Evolutionary conservation across 2,797 vertebrate genomes (phyloP), one percentile per base, ranked within the genome.

Genomic region (Toxotes lorentzi): DNA sequence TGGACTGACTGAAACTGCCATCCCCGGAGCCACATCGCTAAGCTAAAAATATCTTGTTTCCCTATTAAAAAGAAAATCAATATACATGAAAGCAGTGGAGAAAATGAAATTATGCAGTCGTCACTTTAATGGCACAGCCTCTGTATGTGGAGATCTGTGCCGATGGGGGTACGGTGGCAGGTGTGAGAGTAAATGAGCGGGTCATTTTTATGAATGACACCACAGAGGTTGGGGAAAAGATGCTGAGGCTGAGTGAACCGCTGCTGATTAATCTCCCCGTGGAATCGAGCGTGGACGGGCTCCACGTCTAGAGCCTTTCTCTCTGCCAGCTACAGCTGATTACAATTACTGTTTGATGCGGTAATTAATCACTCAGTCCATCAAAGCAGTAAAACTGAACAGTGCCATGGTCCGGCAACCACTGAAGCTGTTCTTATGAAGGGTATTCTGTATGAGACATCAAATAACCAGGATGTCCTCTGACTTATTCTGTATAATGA

Each of bases 121-220:
- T 68, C 61, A 35, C 45, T 38, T 54, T 54, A 16, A 54, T 41
- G 40, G 34, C 48, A 13, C 41, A 38, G 58, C 56, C 17, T 50
- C 35, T 48, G 27, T 24, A 50, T 30, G 32, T 35, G 30, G 64
- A 67, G 17, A 32, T 35, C 13, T 56, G 69, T 64, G 57, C 51
- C 1, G 7, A 0, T 27, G 65, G 66, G 51, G 51, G 56, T 62
- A 58, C 75, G 64, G 56, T 58, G 80, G 76, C 79, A 82, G 70
- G 56, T 83, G 58, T 65, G 76, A 56, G 67, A 86, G 64, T 71
- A 68, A 83, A 86, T 80, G 81, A 83, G 76, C 41, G 62, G 53
- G 57, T 78, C 58, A 72, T 81, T 86, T 84, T 76, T 84, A 77
- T 87, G 67, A 91, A 88, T 76, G 86, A 89, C 78, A 63, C 66